Evolutionary conservation across 2,888 invertebrate genomes (phyloP), one percentile per base, ranked within the genome.

Genomic region (Linnaemya vulpina): DNA sequence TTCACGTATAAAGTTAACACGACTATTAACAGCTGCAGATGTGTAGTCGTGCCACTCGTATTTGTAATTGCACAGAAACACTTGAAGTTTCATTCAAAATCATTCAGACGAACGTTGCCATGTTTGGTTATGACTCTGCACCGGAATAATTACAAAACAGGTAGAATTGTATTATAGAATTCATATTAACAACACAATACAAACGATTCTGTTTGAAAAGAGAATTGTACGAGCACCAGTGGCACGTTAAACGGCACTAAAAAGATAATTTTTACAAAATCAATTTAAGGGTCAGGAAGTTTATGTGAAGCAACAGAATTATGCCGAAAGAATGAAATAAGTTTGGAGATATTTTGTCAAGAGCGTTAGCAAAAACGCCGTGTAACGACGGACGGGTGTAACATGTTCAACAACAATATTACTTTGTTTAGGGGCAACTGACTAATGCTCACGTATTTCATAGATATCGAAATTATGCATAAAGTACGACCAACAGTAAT

Each of bases 31-130:
- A 53, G 40, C 35, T 73, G 38, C 20, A 49, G 11, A 35, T 11
- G 8, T 73, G 38, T 35, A 49, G 11, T 49, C n/a, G 8, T 63
- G 17, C 17, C 10, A 51, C 20, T 51, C 20, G 17, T 40, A 22
- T 40, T 74, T 74, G 62, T 13, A 53, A 43, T 43, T 17, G 25
- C 17, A 53, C 15, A 55, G 75, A 65, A 75, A 75, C 65, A 75
- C 55, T 65, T 75, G 10, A 75, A 55, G 30, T 75, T 55, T 70
- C 62, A 25, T 65, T 75, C 4, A 43, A 46, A 55, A n/a, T 65
- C 65, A 55, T 65, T 76, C 46, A 35, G 35, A 46, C n/a, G n/a
- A 53, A 65, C 4, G 25, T 13, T 63, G 20, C 13, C 74, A 53
- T 40, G 15, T 43, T 25, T 63, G 40, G 15, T 25, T 53, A 53